These are phyloP conservation scores for Leuciscus idus DNA, from an alignment of 2,113 vertebrate species.

Conservation along the genomic window DNA sequence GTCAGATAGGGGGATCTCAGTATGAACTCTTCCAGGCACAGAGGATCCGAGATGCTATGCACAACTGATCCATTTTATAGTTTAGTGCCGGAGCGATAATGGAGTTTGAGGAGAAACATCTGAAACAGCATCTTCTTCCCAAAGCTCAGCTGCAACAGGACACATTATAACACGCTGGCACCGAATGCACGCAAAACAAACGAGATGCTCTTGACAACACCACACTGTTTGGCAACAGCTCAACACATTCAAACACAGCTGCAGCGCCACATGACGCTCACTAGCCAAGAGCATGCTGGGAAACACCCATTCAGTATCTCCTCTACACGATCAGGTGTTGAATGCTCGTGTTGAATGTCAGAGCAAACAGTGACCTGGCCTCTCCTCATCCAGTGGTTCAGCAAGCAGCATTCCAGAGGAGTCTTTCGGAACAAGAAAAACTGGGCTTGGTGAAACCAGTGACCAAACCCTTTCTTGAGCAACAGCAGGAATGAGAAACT, in stretches of 20 bases:
- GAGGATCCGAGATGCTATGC: not conserved
- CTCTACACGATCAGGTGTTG: too few relatives aligned
- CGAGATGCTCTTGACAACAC: conserved; percentile 60
- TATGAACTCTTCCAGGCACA: not conserved
- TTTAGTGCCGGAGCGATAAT: not conserved
- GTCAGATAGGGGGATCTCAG: not conserved
- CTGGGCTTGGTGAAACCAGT: conserved; percentile 51
- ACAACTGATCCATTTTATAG: not conserved
- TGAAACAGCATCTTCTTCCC: not conserved
- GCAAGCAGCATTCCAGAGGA: not conserved
- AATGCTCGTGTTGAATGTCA: too few relatives aligned
- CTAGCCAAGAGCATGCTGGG: not conserved
- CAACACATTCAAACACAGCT: conserved; percentile 74
- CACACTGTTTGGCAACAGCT: conserved; percentile 60
- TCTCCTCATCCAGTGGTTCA: not conserved
- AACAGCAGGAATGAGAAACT: conserved; percentile 47
- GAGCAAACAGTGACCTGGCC: too few relatives aligned
- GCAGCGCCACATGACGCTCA: conserved; percentile 58
- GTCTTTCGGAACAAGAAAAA: conserved; percentile 66
- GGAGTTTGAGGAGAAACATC: not conserved
- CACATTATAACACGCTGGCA: not conserved
- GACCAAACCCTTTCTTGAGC: conserved; percentile 58
- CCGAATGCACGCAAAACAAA: conserved; percentile 19
- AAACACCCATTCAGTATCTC: not conserved
- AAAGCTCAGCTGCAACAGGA: not conserved